These are phyloP conservation scores for Lysandra bellargus DNA, from an alignment of 2,888 invertebrate species.

Conservation along the genomic window DNA sequence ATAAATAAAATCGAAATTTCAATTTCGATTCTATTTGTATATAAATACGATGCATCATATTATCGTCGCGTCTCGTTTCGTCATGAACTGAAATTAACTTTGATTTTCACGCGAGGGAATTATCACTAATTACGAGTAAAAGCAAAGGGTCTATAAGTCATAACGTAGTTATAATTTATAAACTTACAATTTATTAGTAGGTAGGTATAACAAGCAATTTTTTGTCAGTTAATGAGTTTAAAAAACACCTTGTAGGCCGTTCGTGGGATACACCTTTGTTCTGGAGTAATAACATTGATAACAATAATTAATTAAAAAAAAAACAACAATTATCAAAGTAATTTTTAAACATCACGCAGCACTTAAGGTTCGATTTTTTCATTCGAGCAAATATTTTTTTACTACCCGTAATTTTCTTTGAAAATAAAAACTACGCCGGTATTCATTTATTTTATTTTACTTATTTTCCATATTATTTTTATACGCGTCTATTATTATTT, in stretches of 20 bases:
- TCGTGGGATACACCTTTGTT: slow-evolving; percentile 25
- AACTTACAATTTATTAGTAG: neutral
- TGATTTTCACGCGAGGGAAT: no score
- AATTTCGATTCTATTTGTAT: no score
- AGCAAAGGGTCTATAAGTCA: neutral
- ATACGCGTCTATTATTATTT: neutral
- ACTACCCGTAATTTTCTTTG: neutral
- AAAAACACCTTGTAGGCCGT: neutral
- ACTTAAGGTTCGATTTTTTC: no score
- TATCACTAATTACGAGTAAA: no score
- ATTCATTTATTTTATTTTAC: neutral
- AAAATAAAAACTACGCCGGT: neutral
- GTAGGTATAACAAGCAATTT: neutral
- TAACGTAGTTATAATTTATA: neutral
- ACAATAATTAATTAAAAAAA: neutral
- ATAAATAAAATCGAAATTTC: no score
- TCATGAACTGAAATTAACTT: no score
- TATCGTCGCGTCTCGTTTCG: no score
- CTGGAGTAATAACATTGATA: slow-evolving; percentile 16
- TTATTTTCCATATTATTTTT: neutral
- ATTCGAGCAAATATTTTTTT: neutral
- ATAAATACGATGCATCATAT: no score
- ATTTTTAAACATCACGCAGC: neutral
- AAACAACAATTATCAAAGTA: neutral
- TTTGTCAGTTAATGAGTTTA: neutral